phyloP scores from a whole-genome alignment of 2,888 invertebrate species.

The Dicyrtomina minuta region DNA sequence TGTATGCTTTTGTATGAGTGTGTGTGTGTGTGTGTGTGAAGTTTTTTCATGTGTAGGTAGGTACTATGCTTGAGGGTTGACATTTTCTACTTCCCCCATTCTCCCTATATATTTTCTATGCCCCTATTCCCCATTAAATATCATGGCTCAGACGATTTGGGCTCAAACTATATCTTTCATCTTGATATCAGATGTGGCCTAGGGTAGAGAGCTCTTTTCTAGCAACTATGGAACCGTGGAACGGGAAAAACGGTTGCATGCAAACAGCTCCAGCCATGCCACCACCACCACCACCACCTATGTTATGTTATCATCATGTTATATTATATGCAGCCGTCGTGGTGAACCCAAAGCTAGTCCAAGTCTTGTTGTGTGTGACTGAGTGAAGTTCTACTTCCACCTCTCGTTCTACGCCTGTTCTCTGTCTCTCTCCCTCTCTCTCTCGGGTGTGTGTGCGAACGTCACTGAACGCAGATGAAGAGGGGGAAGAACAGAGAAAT shows the following conservation, averaged over 20 bases:
- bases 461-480: constrained; percentile 20
- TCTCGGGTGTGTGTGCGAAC: background rate
- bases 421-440: background rate
- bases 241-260: too few species aligned
- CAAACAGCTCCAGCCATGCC: too few species aligned
- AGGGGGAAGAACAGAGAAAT: constrained; percentile 22
- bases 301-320: too few species aligned
- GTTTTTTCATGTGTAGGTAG: background rate
- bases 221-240: too few species aligned
- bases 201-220: too few species aligned
- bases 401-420: background rate
- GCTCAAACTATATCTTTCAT: constrained; percentile 39
- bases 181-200: constrained; percentile 39
- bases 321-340: too few species aligned
- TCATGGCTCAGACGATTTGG: constrained; percentile 35
- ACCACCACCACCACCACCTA: too few species aligned
- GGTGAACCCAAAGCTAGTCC: too few species aligned
- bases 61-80: constrained; percentile 8
- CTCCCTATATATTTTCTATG: constrained; percentile 23
- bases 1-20: background rate
- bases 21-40: constrained; percentile 6
- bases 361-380: too few species aligned
- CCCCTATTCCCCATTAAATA: constrained; percentile 43
- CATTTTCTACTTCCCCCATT: constrained; percentile 19
- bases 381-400: background rate